Evolutionary conservation across 2,888 invertebrate species (phyloP), one percentile per base, ranked within the genome.

Genomic region (Cerceris rybyensis): DNA sequence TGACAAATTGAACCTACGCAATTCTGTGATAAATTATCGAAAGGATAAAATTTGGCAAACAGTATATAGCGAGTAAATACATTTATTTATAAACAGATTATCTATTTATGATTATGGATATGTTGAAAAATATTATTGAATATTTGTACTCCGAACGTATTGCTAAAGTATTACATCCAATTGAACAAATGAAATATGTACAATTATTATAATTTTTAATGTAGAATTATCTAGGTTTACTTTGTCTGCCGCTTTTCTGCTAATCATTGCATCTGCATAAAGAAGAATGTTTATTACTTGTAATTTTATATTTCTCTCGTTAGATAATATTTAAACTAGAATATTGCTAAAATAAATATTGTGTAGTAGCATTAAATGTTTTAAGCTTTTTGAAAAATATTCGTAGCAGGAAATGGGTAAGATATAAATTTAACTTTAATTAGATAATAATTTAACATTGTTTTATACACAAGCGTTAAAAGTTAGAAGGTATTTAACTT

Each of bases 401-500:
- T n/a, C 9, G 11, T 50, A 7, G 50, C 50, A 11, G 50, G 50
- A n/a, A 11, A n/a, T 50, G 50, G 13, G 7, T 50, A n/a, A 50
- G 2, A n/a, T n/a, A 50, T n/a, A n/a, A 50, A 50, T 50, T 11
- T 50, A 50, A 50, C 46, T 1, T 28, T 46, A 11, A 46, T 46
- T 13, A 46, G 8, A 5, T 59, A 64, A 59, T 55, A n/a, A 55
- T 66, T 67, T 28, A 41, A 43, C 13, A 41, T 49, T 17, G 46
- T 65, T 52, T 65, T 52, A 61, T 55, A 55, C 17, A 57, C 46
- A 39, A 42, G 28, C 60, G 68, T 78, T 70, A 52, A 66, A 77
- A 77, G 14, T 28, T 43, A 65, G 60, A 61, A 84, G 55, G 50
- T 80, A 84, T 84, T 87, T 81, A 79, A 83, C 82, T 85, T 82